Conservation (phyloP, 2,113 vertebrate genomes). For the Phycodurus eques region DNA sequence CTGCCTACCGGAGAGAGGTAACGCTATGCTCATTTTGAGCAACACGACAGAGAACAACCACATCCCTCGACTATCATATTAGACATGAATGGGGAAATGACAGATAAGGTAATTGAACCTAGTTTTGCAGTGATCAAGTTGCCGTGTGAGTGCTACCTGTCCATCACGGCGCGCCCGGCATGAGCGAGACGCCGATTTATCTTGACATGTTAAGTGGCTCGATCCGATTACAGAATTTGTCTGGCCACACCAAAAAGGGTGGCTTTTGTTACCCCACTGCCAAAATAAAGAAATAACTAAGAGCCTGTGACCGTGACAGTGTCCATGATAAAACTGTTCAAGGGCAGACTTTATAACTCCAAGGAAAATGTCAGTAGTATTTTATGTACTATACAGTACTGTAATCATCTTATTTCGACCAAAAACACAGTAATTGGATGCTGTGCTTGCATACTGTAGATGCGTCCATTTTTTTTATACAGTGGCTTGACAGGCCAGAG, state of each 20-base stretch:
- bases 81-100: constrained; percentile 26
- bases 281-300: neutral
- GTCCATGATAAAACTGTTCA: constrained; percentile 23
- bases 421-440: no score
- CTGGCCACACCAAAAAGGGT: constrained; percentile 16
- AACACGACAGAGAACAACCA: constrained; percentile 9
- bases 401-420: no score
- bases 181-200: constrained; percentile 46
- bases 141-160: constrained; percentile 31
- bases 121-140: constrained; percentile 38
- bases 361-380: no score
- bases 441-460: no score
- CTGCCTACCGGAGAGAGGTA: neutral
- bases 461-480: no score
- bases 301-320: constrained; percentile 49
- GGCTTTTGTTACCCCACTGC: constrained; percentile 42
- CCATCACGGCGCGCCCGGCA: constrained; percentile 19
- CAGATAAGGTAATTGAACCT: constrained; percentile 7
- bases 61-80: neutral
- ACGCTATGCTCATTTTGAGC: constrained; percentile 27
- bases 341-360: neutral
- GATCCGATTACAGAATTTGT: constrained; percentile 48
- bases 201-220: constrained; percentile 63
- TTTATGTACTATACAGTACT: neutral
- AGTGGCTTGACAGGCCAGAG: no score